Base-by-base conservation (phyloP, 2,888 invertebrate species). In the Amblyjoppa proteus region DNA sequence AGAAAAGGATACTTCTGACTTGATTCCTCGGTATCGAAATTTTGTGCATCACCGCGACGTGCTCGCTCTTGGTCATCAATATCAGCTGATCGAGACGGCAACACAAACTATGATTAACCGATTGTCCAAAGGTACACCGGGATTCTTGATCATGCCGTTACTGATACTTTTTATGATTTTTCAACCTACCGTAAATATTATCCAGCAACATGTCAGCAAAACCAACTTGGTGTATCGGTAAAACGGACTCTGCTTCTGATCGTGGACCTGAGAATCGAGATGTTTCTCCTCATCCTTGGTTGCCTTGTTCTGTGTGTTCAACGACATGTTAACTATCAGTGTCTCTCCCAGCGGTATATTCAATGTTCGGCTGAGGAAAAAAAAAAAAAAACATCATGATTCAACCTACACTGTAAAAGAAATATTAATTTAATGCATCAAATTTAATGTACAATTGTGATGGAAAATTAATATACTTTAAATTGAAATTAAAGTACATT, bases 21-120 rank as follows among this genome's bases (percentile, higher is more conserved):
- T 95, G 93, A 56, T 94, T 94, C 0, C 95, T 94, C 2, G 95
- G 95, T 79, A 97, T 94, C 3, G 96, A 96, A 0, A 97, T 94
- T 90, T 96, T 96, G 90, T 96, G 96, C 71, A 95, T 94, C 28
- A 68, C 41, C 3, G 95, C 94, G 45, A 96, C 95, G 90, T 96
- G 96, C 89, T 97, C 97, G 86, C 95, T 96, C 90, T 96, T 97
- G 90, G 96, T 95, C 94, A 97, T 96, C 87, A 97, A 95, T 9
- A 96, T 95, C 4, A 95, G 53, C 94, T 94, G 88, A 4, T 89
- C 13, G 56, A 61, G 53, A 77, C 70, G 61, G 61, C 53, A 56
- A 41, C 1, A 77, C 25, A n/a, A 51, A 79, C 61, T 45, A n/a
- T 41, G 41, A 73, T 70, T 6, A 38, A 38, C 41, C 68, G 58